Percentiles rank a stretch among this genome's conserved stretches.
Evolutionary conservation across 1,140 invertebrate species (phyloP).

Genomic region (Popillia japonica): DNA sequence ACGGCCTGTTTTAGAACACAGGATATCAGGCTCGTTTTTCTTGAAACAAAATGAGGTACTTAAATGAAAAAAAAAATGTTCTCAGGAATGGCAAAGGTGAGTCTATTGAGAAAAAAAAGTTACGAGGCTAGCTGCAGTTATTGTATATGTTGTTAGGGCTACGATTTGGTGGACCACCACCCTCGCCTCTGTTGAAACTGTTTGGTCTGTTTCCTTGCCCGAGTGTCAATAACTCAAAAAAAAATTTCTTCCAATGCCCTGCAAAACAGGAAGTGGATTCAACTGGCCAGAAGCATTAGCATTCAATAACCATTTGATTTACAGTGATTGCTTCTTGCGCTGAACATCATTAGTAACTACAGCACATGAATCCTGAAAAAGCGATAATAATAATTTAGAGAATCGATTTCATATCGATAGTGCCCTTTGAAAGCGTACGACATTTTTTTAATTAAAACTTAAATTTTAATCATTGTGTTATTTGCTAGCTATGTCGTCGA

Average conservation of each 20-base stretch:
- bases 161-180: constrained; percentile 20
- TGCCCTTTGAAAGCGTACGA: neutral
- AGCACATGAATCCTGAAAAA: neutral
- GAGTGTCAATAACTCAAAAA: too few relatives aligned
- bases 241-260: too few relatives aligned
- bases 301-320: too few relatives aligned
- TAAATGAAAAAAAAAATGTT: too few relatives aligned
- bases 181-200: constrained; percentile 26
- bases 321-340: too few relatives aligned
- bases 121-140: constrained; percentile 28
- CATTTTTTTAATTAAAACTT: neutral
- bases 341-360: too few relatives aligned
- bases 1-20: too few relatives aligned
- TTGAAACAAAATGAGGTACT: too few relatives aligned
- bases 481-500: neutral
- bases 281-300: too few relatives aligned
- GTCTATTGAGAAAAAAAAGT: neutral
- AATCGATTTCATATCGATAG: neutral
- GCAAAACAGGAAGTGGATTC: too few relatives aligned
- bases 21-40: too few relatives aligned
- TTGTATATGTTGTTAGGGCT: constrained; percentile 32
- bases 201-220: constrained; percentile 14
- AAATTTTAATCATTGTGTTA: constrained; percentile 17
- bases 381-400: neutral
- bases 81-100: constrained; percentile 13